Base-by-base conservation (phyloP, 1,140 invertebrate species). In the Diabrotica virgifera region DNA sequence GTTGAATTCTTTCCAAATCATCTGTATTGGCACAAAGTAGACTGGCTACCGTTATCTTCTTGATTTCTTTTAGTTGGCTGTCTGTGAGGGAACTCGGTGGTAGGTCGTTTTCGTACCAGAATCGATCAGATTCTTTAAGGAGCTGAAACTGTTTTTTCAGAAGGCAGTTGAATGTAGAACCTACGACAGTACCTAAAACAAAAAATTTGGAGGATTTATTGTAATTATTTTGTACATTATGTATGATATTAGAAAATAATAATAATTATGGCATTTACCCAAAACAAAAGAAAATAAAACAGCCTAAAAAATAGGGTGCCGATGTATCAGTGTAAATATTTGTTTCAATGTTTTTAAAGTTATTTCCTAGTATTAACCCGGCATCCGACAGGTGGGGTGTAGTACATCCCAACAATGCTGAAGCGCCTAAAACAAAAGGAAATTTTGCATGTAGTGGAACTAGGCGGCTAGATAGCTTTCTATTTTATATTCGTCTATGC, bases 51-150 rank as follows among this genome's bases (percentile, higher is more conserved):
- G 89, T 89, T 0, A 90, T 87, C 77, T 94, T 93, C 64, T 92
- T 85, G 50, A 98, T 89, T 69, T 96, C 93, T 55, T 86, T 84
- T 2, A 99, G 81, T 79, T 99, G 97, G 56, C 89, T 88, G 62
- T 85, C 73, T 6, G 83, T 89, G 66, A 97, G 87, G 6, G 93
- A 89, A 1, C 93, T 94, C 0, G 94, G 94, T 0, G 94, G 93
- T 36, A 96, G 85, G 75, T 97, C 95, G 75, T 97, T 97, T 79
- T 97, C 95, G 72, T 96, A 97, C 94, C 95, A 98, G 74, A 95
- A 97, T 62, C 95, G 85, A 81, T 96, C 93, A 40, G 91, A 90
- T 71, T 89, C 86, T 66, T 92, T 87, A 0, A 93, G 78, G 57
- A 89, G 86, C 36, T 86, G 84, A 71, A 96, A 94, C 74, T 97